Conservation (phyloP, 2,888 invertebrate species). For the Callosobruchus maculatus region DNA sequence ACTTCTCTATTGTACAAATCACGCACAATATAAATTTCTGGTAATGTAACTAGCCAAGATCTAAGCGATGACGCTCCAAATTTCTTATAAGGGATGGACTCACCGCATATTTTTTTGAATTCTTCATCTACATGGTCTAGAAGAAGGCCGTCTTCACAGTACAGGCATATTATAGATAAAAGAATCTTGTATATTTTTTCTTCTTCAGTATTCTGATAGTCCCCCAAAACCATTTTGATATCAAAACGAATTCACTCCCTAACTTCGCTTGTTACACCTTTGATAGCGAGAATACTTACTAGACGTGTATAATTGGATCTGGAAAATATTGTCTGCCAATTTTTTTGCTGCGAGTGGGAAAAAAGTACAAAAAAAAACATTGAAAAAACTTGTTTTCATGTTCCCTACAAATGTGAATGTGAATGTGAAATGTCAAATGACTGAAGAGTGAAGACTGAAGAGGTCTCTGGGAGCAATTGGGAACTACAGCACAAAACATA, state of each 20-base stretch:
- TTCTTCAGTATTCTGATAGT: conserved; percentile 19
- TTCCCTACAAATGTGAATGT: too few species aligned
- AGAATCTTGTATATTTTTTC: conserved; percentile 24
- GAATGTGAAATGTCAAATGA: too few species aligned
- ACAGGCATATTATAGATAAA: conserved; percentile 29
- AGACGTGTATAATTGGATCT: neutral
- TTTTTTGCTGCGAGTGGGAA: too few species aligned
- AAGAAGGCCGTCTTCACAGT: conserved; percentile 31
- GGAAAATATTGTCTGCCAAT: too few species aligned
- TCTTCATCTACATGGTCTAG: conserved; percentile 27
- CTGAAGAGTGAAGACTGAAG: too few species aligned
- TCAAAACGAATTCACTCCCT: neutral
- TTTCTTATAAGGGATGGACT: conserved; percentile 30
- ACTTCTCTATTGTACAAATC: conserved; percentile 28
- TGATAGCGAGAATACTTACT: neutral
- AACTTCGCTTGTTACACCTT: neutral
- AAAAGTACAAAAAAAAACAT: too few species aligned
- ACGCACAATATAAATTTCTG: conserved; percentile 30
- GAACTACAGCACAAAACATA: too few species aligned
- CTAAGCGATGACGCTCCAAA: conserved; percentile 29
- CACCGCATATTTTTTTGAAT: conserved; percentile 29
- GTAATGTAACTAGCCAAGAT: conserved; percentile 32
- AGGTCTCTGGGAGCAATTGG: too few species aligned
- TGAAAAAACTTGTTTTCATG: too few species aligned
- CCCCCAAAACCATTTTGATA: conserved; percentile 13